Evolutionary conservation across 2,888 invertebrate species (phyloP).

Genomic region (Eutolmus rufibarbis): DNA sequence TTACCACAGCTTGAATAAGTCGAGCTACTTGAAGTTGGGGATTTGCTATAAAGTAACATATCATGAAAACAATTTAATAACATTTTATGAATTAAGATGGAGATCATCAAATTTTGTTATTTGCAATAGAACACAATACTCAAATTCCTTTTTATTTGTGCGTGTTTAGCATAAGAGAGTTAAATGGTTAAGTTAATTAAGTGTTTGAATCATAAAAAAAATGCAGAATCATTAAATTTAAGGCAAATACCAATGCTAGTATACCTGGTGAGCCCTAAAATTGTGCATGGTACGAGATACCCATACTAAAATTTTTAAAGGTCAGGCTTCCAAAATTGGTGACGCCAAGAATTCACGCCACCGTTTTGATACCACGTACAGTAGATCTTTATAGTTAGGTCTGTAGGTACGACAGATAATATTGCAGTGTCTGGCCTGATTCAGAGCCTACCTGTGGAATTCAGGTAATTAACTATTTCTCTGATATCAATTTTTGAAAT

Average conservation of each 20-base stretch:
- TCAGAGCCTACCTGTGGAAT: too few species aligned
- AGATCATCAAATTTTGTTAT: background rate
- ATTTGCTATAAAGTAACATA: constrained; percentile 53
- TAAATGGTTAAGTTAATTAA: background rate
- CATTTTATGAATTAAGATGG: background rate
- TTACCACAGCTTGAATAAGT: constrained; percentile 60
- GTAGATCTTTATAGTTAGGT: too few species aligned
- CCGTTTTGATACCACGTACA: too few species aligned
- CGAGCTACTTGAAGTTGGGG: constrained; percentile 59
- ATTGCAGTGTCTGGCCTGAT: too few species aligned
- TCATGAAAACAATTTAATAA: background rate
- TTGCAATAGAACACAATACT: background rate
- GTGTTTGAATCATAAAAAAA: background rate
- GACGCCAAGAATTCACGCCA: too few species aligned
- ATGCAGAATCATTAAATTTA: background rate
- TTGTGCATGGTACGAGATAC: too few species aligned
- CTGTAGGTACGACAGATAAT: too few species aligned
- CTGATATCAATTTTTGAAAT: too few species aligned
- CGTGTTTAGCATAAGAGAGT: background rate
- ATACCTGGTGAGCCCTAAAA: too few species aligned
- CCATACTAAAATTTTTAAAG: too few species aligned
- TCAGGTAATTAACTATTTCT: too few species aligned
- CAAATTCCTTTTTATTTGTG: background rate
- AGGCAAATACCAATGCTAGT: background rate
- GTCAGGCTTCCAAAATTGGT: too few species aligned